Evolutionary conservation across 2,888 invertebrate genomes (phyloP).

Genomic region (Eutolmus rufibarbis): DNA sequence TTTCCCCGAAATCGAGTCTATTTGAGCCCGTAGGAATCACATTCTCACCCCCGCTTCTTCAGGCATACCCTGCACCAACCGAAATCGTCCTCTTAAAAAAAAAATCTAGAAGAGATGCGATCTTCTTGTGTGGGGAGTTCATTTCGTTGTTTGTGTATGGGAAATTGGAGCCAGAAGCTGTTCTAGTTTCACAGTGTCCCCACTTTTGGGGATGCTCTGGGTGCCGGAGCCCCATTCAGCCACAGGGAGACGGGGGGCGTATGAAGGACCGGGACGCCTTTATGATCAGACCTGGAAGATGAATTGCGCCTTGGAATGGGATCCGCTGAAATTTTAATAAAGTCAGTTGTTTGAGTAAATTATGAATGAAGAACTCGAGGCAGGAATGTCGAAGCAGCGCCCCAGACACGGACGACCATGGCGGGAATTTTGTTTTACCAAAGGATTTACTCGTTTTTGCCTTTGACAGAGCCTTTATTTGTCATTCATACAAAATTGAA

Average conservation of each 20-base stretch:
- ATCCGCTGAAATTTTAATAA: conserved; percentile 34
- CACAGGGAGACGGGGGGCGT: background rate
- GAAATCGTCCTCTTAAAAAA: background rate
- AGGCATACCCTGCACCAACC: background rate
- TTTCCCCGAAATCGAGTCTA: background rate
- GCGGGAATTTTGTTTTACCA: conserved; percentile 24
- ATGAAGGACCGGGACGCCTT: background rate
- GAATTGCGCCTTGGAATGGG: conserved; percentile 21
- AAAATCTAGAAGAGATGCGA: background rate
- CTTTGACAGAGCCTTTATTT: conserved; percentile 30
- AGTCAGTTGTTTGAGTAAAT: conserved; percentile 37
- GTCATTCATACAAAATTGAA: conserved; percentile 35
- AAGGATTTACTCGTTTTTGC: conserved; percentile 26
- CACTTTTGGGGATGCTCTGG: background rate
- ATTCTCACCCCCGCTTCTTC: background rate
- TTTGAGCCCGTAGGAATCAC: background rate
- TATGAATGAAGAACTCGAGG: conserved; percentile 24
- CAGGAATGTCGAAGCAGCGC: background rate
- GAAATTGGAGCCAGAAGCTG: conserved; percentile 18
- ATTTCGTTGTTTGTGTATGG: conserved; percentile 25
- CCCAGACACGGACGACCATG: background rate
- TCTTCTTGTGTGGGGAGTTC: background rate
- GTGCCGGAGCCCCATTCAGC: background rate
- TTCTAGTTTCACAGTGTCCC: conserved; percentile 32
- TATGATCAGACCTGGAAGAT: conserved; percentile 19